These are phyloP conservation scores for Pasiphila rectangulata DNA, from an alignment of 2,888 invertebrate genomes.

Conservation along the genomic window DNA sequence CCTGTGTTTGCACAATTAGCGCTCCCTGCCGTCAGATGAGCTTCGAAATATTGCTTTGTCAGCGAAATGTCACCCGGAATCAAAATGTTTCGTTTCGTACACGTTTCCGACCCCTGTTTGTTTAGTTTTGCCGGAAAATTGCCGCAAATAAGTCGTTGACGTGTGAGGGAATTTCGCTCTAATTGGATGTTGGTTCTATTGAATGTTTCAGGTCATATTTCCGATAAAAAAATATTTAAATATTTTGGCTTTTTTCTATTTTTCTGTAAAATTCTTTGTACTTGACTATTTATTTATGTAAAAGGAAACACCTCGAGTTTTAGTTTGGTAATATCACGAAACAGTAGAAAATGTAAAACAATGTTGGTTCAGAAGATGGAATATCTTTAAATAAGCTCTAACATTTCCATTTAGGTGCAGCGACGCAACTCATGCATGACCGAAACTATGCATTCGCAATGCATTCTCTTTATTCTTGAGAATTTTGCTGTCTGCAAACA, in stretches of 20 bases:
- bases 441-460: conserved; percentile 24
- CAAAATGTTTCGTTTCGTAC: conserved; percentile 35
- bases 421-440: conserved; percentile 25
- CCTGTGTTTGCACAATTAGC: conserved; percentile 53
- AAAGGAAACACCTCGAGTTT: conserved; percentile 14
- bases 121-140: conserved; percentile 38
- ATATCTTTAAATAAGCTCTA: conserved; percentile 27
- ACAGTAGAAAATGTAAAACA: conserved; percentile 27
- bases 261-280: too few species aligned
- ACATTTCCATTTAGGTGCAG: conserved; percentile 28
- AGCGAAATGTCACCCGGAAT: conserved; percentile 43
- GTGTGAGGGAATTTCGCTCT: conserved; percentile 33
- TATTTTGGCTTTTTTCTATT: too few species aligned
- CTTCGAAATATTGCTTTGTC: conserved; percentile 42
- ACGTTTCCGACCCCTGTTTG: conserved; percentile 36
- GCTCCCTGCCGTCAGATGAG: conserved; percentile 35
- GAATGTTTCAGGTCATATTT: neutral
- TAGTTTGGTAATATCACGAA: too few species aligned
- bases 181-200: conserved; percentile 31
- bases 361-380: conserved; percentile 24
- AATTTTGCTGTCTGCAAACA: conserved; percentile 17
- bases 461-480: conserved; percentile 18
- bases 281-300: conserved; percentile 14
- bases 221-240: too few species aligned
- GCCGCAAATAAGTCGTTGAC: conserved; percentile 33